A percentile compares a stretch with the other conserved stretches of the same genome.
Conservation (phyloP, 2,797 vertebrate species). For the Hydrolagus colliei region DNA sequence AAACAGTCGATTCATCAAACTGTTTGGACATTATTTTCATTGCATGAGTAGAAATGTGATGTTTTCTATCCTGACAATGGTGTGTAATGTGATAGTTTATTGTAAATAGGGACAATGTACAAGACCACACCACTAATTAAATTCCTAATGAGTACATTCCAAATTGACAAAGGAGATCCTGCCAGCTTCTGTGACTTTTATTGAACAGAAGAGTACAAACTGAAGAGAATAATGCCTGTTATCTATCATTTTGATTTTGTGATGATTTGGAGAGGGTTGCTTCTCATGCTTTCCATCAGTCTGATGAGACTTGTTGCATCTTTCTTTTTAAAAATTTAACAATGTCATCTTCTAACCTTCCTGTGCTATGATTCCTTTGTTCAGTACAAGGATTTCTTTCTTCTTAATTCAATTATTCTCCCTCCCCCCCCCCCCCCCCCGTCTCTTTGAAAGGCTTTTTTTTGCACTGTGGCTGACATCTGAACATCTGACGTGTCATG, state of each 20-base stretch:
- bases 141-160: not conserved
- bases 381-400: not conserved
- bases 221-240: not conserved
- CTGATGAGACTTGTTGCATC: too few relatives aligned
- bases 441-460: not conserved
- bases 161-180: not conserved
- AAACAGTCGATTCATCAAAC: too few relatives aligned
- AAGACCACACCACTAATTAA: not conserved
- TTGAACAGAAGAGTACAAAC: not conserved
- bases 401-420: constrained; percentile 18
- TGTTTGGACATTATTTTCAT: too few relatives aligned
- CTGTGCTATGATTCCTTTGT: not conserved
- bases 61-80: not conserved
- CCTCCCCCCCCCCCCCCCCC: too few relatives aligned
- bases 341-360: not conserved
- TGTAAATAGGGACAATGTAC: not conserved
- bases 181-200: not conserved
- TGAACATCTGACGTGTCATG: not conserved
- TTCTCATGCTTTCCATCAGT: not conserved
- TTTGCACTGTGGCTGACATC: not conserved
- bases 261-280: not conserved
- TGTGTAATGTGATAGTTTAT: not conserved
- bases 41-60: too few relatives aligned
- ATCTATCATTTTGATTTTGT: not conserved
- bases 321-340: too few relatives aligned